Conservation (phyloP, 2,888 invertebrate species). For the Hydroisotoma schaefferi region DNA sequence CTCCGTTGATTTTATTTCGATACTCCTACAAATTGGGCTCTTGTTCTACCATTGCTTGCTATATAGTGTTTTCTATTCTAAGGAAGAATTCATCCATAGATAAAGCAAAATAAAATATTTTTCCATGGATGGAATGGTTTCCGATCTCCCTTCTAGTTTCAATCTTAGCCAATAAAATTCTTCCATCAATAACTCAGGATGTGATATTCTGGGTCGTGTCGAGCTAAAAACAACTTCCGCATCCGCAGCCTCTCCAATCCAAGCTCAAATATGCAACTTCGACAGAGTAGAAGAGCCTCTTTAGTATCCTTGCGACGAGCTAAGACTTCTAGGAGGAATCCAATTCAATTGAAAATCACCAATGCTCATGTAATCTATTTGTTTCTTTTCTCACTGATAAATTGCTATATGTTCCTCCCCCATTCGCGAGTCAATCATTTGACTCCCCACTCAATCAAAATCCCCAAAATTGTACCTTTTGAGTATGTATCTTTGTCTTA, state of each 20-base stretch:
- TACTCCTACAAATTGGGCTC: slow-evolving; percentile 22
- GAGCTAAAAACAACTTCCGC: background rate
- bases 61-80: no score
- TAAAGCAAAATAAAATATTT: no score
- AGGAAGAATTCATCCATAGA: no score
- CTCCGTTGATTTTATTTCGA: slow-evolving; percentile 18
- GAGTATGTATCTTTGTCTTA: no score
- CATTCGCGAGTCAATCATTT: slow-evolving; percentile 2
- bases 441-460: no score
- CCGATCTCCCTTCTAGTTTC: slow-evolving; percentile 1
- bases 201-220: no score
- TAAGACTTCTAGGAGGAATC: no score
- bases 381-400: slow-evolving; percentile 1
- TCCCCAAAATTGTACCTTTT: no score
- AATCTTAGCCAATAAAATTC: background rate
- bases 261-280: background rate
- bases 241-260: background rate
- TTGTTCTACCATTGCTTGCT: background rate
- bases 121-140: no score
- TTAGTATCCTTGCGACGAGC: no score
- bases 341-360: slow-evolving; percentile 5
- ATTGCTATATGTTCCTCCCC: slow-evolving; percentile 2
- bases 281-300: background rate
- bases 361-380: background rate
- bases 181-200: background rate